A percentile compares a stretch with the other conserved stretches of the same genome.
Conservation (phyloP, 2,888 invertebrate genomes). For the Acanthopleura granulata region DNA sequence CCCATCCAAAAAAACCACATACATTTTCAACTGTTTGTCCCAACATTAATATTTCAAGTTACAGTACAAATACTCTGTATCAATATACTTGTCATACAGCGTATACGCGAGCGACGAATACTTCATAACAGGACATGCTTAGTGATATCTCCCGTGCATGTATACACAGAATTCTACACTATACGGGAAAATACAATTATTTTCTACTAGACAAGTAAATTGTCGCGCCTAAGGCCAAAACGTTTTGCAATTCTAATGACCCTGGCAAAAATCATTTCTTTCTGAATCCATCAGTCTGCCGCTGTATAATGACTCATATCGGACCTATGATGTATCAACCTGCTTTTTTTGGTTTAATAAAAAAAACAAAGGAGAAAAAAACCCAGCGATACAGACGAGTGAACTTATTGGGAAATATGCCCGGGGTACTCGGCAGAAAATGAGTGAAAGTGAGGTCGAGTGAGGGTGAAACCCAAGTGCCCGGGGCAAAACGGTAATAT, state of each 20-base stretch:
- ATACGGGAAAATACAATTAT: too few relatives aligned
- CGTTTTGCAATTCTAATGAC: conserved; percentile 17
- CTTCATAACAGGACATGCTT: too few relatives aligned
- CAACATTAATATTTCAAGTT: too few relatives aligned
- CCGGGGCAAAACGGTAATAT: conserved; percentile 12
- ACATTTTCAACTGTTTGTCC: too few relatives aligned
- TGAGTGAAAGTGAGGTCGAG: not conserved
- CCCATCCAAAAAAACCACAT: too few relatives aligned
- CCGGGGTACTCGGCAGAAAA: not conserved
- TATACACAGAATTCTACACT: too few relatives aligned
- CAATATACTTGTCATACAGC: too few relatives aligned
- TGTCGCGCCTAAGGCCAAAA: not conserved
- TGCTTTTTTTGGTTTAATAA: not conserved
- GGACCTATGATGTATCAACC: conserved; percentile 3
- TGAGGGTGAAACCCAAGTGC: not conserved
- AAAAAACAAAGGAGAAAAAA: conserved; percentile 3
- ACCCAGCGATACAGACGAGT: not conserved
- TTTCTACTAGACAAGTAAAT: not conserved
- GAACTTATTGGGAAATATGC: conserved; percentile 9
- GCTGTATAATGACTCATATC: conserved; percentile 7
- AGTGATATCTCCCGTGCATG: too few relatives aligned
- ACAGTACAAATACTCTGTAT: too few relatives aligned
- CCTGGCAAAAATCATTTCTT: conserved; percentile 10
- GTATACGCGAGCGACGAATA: too few relatives aligned
- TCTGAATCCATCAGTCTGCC: conserved; percentile 4